phyloP scores from a whole-genome alignment of 2,888 invertebrate species.

The Eustalomyia histrio region DNA sequence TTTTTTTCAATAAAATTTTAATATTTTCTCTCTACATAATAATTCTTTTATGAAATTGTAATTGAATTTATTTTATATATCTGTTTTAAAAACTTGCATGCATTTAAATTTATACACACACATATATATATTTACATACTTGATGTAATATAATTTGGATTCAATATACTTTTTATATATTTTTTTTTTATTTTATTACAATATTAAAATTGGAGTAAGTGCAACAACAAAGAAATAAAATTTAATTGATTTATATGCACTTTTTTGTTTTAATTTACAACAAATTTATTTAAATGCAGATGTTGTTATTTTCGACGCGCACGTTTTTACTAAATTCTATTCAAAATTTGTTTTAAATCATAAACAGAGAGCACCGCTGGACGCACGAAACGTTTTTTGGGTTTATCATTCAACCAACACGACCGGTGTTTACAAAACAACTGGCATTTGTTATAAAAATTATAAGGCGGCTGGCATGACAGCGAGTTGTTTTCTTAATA shows the following conservation, averaged over 20 bases:
- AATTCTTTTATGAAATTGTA: slow-evolving; percentile 1
- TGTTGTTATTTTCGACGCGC: slow-evolving; percentile 47
- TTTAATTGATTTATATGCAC: slow-evolving; percentile 20
- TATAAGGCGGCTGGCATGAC: slow-evolving; percentile 22
- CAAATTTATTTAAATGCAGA: slow-evolving; percentile 23
- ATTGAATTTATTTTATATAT: slow-evolving; percentile 17
- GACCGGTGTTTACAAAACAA: slow-evolving; percentile 68
- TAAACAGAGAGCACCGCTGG: slow-evolving; percentile 38
- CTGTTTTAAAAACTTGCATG: slow-evolving; percentile 24
- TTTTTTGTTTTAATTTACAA: slow-evolving; percentile 24
- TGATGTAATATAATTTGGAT: slow-evolving; percentile 10
- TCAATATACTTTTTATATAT: slow-evolving; percentile 27
- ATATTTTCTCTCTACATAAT: not conserved
- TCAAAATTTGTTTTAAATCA: not conserved
- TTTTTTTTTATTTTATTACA: slow-evolving; percentile 27
- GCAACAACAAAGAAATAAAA: slow-evolving; percentile 13
- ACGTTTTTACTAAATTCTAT: slow-evolving; percentile 42
- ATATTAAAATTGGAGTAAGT: slow-evolving; percentile 15
- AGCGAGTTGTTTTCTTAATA: slow-evolving; percentile 18
- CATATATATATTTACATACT: not conserved
- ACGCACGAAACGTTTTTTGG: slow-evolving; percentile 28
- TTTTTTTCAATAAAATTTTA: slow-evolving; percentile 6
- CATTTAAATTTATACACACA: slow-evolving; percentile 33
- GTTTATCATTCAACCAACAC: slow-evolving; percentile 58
- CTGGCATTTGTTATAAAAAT: slow-evolving; percentile 58